Conservation (phyloP, 1,140 invertebrate species). For the Drosophila bocki region DNA sequence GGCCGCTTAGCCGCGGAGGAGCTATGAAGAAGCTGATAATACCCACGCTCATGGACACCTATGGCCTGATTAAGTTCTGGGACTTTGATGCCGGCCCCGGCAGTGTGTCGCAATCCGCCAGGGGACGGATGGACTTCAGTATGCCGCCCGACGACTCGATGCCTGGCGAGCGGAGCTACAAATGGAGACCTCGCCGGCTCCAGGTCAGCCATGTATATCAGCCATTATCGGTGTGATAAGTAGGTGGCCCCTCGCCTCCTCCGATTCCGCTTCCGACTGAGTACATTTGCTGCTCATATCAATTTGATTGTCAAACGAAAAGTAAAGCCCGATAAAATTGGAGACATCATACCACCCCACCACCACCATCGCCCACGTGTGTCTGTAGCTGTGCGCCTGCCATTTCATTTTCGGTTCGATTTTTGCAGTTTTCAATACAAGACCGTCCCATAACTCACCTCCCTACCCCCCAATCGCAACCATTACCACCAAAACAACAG, state of each 20-base stretch:
- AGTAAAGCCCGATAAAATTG: constrained; percentile 39
- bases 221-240: constrained; percentile 26
- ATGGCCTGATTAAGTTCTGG: constrained; percentile 81
- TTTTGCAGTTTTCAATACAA: background rate
- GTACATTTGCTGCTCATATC: constrained; percentile 19
- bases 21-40: constrained; percentile 80
- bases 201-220: constrained; percentile 43
- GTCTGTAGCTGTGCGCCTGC: constrained; percentile 13
- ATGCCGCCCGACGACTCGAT: constrained; percentile 37
- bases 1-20: background rate
- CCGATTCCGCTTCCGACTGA: background rate
- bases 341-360: constrained; percentile 1
- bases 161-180: constrained; percentile 57
- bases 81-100: constrained; percentile 71
- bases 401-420: constrained; percentile 1
- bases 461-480: too few relatives aligned
- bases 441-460: too few relatives aligned
- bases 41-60: constrained; percentile 78
- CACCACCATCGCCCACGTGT: background rate
- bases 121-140: constrained; percentile 1
- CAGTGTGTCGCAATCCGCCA: constrained; percentile 9
- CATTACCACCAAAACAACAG: background rate
- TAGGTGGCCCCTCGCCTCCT: background rate
- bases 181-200: constrained; percentile 48
- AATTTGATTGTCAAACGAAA: constrained; percentile 52